Evolutionary conservation across 1,140 invertebrate species (phyloP).

Genomic region (Bombus impatiens): DNA sequence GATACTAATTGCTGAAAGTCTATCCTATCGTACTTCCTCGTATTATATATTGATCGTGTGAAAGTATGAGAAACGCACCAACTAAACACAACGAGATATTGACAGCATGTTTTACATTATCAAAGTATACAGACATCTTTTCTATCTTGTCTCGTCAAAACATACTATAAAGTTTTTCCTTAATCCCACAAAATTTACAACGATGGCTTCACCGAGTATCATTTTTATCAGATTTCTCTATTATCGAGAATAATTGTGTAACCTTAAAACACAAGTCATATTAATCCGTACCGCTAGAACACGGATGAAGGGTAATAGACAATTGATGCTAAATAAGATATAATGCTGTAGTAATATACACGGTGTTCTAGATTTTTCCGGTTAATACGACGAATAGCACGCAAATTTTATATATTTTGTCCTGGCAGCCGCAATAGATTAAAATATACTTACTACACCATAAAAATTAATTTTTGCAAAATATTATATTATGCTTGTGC

Average conservation of each 20-base stretch:
- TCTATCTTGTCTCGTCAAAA: neutral
- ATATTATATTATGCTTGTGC: no score
- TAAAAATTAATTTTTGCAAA: no score
- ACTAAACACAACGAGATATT: neutral
- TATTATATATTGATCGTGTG: slow-evolving; percentile 20
- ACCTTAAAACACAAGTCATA: neutral
- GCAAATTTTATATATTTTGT: no score
- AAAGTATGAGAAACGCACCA: slow-evolving; percentile 24
- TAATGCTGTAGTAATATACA: neutral
- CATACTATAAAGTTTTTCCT: neutral
- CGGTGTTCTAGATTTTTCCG: neutral
- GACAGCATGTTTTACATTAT: neutral
- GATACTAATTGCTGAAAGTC: slow-evolving; percentile 38
- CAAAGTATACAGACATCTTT: neutral
- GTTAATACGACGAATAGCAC: neutral
- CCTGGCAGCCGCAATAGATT: no score
- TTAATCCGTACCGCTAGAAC: neutral
- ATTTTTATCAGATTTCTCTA: neutral
- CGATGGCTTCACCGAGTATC: neutral
- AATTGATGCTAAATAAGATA: slow-evolving; percentile 12
- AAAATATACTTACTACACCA: no score
- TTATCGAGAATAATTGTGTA: neutral
- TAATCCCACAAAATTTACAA: neutral
- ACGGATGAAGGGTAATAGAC: neutral
- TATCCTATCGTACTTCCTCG: slow-evolving; percentile 19